Percentiles rank a stretch among this genome's conserved stretches.
Evolutionary conservation across 2,797 vertebrate species (phyloP).

Genomic region (Cyclura pinguis): DNA sequence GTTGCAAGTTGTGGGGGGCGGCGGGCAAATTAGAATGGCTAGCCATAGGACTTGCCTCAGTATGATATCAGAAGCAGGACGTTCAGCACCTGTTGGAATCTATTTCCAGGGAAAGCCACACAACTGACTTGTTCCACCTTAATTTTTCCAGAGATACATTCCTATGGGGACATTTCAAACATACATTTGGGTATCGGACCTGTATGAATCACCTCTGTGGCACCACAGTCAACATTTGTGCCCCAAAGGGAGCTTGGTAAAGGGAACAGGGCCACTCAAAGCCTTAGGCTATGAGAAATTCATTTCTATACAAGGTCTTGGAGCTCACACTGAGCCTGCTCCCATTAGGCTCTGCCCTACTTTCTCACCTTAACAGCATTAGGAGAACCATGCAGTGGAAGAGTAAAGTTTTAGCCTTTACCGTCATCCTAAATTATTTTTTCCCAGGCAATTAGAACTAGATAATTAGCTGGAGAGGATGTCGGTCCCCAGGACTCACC

Average conservation of each 20-base stretch:
- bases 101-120: neutral
- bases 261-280: neutral
- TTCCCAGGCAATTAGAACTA: conserved; percentile 74
- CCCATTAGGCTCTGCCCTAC: conserved; percentile 18
- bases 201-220: neutral
- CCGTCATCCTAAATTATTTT: conserved; percentile 66
- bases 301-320: neutral
- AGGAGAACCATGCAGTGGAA: neutral
- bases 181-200: neutral
- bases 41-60: neutral
- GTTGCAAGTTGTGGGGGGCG: too few relatives aligned
- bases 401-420: conserved; percentile 47
- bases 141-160: neutral
- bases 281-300: neutral
- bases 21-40: neutral
- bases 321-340: neutral
- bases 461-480: conserved; percentile 75
- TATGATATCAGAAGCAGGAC: neutral
- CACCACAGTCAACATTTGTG: neutral
- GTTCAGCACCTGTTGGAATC: neutral
- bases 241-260: neutral
- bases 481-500: conserved; percentile 60
- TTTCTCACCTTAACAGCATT: conserved; percentile 4
- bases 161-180: neutral
- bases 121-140: neutral